Evolutionary conservation across 37 sponge, comb jelly and placozoan species (phyloP), one percentile per base, ranked within the genome.

Genomic region (Diacarnus erythraeanus): DNA sequence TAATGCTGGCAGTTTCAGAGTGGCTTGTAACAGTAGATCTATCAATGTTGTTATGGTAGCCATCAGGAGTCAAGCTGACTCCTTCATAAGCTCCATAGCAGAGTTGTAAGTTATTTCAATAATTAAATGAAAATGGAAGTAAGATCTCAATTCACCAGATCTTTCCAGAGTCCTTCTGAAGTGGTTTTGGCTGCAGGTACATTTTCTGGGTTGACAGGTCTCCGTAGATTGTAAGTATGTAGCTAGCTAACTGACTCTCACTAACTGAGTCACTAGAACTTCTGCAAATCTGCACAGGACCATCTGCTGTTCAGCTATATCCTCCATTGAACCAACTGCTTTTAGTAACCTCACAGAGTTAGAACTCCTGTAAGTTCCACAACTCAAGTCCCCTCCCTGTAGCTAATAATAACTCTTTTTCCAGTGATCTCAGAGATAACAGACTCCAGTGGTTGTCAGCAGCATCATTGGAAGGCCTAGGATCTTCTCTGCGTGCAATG

Each of bases 381-480:
- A 17, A 27, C 26, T 47, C n/a, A n/a, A n/a, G n/a, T 47, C 10
- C 12, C 51, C 51, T 15, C 51, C 51, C 51, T 15, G 12, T 47
- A 47, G 10, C 51, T 47, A 47, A 12, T 12, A 15, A 15, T 47
- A 12, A 12, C 6, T 12, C 12, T 65, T n/a, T 36, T 1, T 35
- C 34, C 64, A 82, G 83, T 20, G 75, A 82, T 64, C 43, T 82
- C 6, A 42, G 75, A 42, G 29, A 38, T n/a, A 77, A 77, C 34
- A 10, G 40, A 3, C 37, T 84, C 59, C 37, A 21, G 6, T 76
- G 77, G 85, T 43, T 84, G 1, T 84, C 85, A 0, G 63, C 47
- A 8, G 71, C 66, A 8, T 43, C 58, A 27, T 69, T 84, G 27
- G 26, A 29, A 2, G 85, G 85, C 2, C 8, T 84, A 3, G 26